Percentiles rank a stretch among this genome's conserved stretches.
These are phyloP conservation scores for Channa maculata DNA, from an alignment of 2,113 vertebrate genomes.

Conservation along the genomic window DNA sequence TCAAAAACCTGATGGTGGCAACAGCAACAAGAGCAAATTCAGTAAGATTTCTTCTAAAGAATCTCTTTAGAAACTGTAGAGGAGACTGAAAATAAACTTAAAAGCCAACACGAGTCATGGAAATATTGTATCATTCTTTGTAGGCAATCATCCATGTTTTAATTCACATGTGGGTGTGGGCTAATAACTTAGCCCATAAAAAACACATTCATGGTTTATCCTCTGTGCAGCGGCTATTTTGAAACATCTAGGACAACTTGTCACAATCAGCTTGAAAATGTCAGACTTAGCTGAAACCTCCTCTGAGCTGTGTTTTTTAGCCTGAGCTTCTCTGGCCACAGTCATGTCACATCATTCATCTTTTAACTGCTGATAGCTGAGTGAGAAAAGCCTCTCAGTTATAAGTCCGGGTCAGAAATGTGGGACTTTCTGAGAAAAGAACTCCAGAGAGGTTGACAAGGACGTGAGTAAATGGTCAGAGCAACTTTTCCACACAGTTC, in stretches of 20 bases:
- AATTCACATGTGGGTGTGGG: background rate
- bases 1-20: no score
- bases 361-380: background rate
- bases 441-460: background rate
- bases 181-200: background rate
- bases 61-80: background rate
- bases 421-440: background rate
- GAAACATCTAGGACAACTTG: background rate
- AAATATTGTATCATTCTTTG: background rate
- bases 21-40: background rate
- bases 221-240: background rate
- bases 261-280: background rate
- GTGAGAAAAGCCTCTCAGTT: background rate
- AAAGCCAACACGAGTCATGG: background rate
- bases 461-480: background rate
- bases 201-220: background rate
- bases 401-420: background rate
- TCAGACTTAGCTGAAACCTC: background rate
- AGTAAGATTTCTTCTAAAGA: background rate
- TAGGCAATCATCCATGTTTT: background rate
- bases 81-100: background rate
- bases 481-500: background rate
- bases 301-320: background rate
- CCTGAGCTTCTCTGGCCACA: background rate
- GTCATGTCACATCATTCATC: background rate